phyloP scores from a whole-genome alignment of 2,888 invertebrate genomes.

The Apotomis turbidana region DNA sequence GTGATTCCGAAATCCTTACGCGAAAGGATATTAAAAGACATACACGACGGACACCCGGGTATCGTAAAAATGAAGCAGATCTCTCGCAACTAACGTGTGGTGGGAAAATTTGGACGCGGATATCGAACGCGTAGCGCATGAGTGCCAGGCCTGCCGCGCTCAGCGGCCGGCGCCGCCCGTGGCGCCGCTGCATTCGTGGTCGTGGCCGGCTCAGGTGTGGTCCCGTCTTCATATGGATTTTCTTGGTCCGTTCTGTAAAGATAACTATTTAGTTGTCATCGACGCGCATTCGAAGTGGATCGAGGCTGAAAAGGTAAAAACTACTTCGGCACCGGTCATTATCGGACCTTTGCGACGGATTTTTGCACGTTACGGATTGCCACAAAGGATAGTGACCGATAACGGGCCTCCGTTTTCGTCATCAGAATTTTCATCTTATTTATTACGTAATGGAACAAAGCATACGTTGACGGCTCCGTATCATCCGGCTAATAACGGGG shows the following conservation, averaged over 20 bases:
- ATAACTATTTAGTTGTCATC: conserved; percentile 44
- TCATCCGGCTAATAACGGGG: conserved; percentile 31
- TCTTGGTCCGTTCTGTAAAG: conserved; percentile 42
- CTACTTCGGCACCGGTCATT: conserved; percentile 32
- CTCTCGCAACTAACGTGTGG: too few relatives aligned
- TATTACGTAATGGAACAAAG: conserved; percentile 31
- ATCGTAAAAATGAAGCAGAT: too few relatives aligned
- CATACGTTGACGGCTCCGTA: conserved; percentile 25
- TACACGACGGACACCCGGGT: too few relatives aligned
- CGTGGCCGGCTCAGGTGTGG: conserved; percentile 37
- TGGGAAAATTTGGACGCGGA: too few relatives aligned
- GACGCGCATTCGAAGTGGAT: conserved; percentile 49
- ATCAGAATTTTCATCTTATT: conserved; percentile 35
- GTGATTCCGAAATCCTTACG: too few relatives aligned
- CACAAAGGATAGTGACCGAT: conserved; percentile 43
- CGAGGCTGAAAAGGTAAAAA: conserved; percentile 43
- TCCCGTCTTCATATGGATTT: conserved; percentile 39
- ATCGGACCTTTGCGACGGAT: conserved; percentile 28
- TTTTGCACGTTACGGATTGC: conserved; percentile 42
- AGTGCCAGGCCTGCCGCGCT: too few relatives aligned
- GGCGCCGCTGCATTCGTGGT: neutral
- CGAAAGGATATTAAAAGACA: too few relatives aligned
- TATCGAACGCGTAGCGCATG: too few relatives aligned
- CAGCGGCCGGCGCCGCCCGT: too few relatives aligned
- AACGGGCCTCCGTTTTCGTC: conserved; percentile 46